These are phyloP conservation scores for Carcinoscorpius rotundicauda DNA, from an alignment of 1,140 invertebrate species.

Conservation along the genomic window DNA sequence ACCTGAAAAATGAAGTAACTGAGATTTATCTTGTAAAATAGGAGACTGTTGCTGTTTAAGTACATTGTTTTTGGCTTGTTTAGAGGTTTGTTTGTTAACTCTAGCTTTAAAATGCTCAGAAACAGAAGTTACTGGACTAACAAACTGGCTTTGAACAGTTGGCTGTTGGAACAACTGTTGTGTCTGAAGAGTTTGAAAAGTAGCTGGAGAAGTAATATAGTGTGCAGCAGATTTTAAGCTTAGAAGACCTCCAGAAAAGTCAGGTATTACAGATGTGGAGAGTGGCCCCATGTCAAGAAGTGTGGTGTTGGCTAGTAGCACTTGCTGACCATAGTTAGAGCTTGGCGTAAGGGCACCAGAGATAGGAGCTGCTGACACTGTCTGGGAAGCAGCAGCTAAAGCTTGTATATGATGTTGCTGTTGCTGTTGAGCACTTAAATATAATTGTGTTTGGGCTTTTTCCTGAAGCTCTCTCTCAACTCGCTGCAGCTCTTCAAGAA, in stretches of 20 bases:
- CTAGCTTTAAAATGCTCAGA: neutral
- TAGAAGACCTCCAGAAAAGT: conserved; percentile 11
- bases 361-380: conserved; percentile 10
- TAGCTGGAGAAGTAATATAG: conserved; percentile 3
- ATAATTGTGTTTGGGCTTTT: conserved; percentile 32
- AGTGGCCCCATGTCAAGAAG: conserved; percentile 14
- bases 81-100: neutral
- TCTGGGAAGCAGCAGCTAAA: conserved; percentile 34
- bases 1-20: too few species aligned
- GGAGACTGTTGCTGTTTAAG: conserved; percentile 1
- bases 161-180: conserved; percentile 14
- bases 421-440: conserved; percentile 20
- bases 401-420: conserved; percentile 28
- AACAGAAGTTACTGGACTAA: too few species aligned
- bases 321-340: conserved; percentile 9
- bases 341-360: neutral
- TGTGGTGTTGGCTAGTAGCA: conserved; percentile 13
- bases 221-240: neutral
- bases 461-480: conserved; percentile 59
- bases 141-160: neutral
- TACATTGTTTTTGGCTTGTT: neutral
- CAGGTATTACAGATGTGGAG: conserved; percentile 10
- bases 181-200: conserved; percentile 3
- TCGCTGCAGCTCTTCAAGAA: conserved; percentile 61
- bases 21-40: too few species aligned